phyloP scores from a whole-genome alignment of 2,113 vertebrate genomes.

The Phalacrocorax brasilianus region DNA sequence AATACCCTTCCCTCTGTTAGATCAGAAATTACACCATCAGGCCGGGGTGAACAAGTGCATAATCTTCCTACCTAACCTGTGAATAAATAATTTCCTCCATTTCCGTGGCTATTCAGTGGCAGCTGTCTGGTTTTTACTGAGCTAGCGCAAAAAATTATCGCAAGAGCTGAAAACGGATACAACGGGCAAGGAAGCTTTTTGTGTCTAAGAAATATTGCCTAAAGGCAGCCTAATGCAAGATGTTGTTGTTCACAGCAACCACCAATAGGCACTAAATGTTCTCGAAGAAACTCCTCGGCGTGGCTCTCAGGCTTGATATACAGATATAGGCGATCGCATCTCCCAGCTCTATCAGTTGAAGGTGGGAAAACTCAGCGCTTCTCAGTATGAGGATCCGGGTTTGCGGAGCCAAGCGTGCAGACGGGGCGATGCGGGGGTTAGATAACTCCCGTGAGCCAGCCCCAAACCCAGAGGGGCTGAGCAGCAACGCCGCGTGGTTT shows the following conservation, averaged over 20 bases:
- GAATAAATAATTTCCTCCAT: not conserved
- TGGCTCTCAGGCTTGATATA: accelerated
- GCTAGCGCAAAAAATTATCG: not conserved
- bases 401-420: accelerated
- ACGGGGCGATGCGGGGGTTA: accelerated
- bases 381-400: accelerated
- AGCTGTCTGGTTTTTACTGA: not conserved
- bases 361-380: not conserved
- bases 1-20: not conserved
- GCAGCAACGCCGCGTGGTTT: not conserved
- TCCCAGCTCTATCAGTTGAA: not conserved
- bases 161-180: not conserved
- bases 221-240: accelerated
- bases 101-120: not conserved
- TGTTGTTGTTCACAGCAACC: not conserved
- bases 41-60: not conserved
- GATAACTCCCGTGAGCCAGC: not conserved
- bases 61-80: not conserved
- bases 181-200: not conserved
- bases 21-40: not conserved
- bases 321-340: not conserved
- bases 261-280: not conserved
- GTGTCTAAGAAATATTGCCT: not conserved
- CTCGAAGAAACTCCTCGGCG: not conserved
- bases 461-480: accelerated